phyloP scores from a whole-genome alignment of 2,797 vertebrate species.

The Chelmon rostratus region DNA sequence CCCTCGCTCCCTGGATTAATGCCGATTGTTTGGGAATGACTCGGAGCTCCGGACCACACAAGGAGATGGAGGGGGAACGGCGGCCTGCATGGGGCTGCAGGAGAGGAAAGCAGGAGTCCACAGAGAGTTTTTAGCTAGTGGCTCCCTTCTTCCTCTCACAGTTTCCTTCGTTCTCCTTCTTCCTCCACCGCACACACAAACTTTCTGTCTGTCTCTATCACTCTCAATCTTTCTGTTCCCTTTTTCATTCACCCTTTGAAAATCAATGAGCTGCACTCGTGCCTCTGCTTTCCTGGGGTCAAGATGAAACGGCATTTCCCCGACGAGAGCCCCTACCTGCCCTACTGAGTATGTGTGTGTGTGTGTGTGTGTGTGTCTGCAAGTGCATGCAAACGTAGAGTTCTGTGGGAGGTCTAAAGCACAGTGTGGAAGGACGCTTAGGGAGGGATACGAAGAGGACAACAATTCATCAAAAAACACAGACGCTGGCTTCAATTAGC shows the following conservation, averaged over 20 bases:
- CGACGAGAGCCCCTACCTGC: conserved; percentile 55
- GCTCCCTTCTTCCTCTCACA: conserved; percentile 41
- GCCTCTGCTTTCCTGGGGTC: conserved; percentile 56
- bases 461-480: conserved; percentile 67
- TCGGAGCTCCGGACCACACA: conserved; percentile 86
- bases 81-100: conserved; percentile 55
- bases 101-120: conserved; percentile 56
- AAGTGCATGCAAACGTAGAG: conserved; percentile 14
- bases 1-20: conserved; percentile 83
- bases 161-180: conserved; percentile 22
- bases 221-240: conserved; percentile 44
- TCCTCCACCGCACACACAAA: conserved; percentile 20
- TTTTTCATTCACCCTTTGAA: conserved; percentile 61
- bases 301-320: conserved; percentile 48
- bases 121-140: conserved; percentile 49
- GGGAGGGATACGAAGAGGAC: conserved; percentile 68
- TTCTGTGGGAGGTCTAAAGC: conserved; percentile 74
- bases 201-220: conserved; percentile 38
- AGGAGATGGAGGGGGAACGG: conserved; percentile 71
- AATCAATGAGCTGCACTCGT: conserved; percentile 58
- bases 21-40: conserved; percentile 86
- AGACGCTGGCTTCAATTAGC: conserved; percentile 74
- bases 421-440: conserved; percentile 51
- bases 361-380: conserved; percentile 9
- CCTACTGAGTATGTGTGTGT: conserved; percentile 4